Percentiles rank a stretch among this genome's conserved stretches.
These are phyloP conservation scores for Habroteleia sp. DNA, from an alignment of 2,888 invertebrate genomes.

Conservation along the genomic window DNA sequence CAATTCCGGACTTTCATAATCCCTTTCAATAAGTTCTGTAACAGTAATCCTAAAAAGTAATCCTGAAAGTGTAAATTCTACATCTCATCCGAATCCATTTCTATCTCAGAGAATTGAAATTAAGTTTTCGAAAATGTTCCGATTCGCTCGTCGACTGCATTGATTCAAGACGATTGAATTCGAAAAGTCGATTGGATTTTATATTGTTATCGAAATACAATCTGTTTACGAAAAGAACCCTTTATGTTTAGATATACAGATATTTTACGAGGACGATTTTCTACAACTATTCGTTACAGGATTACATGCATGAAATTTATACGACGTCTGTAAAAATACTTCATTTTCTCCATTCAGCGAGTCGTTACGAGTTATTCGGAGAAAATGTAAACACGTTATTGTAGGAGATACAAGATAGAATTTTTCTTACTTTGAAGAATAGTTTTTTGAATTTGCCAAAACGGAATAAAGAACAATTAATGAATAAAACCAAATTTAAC, in stretches of 20 bases:
- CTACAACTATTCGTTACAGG: conserved; percentile 6
- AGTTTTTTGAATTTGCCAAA: no score
- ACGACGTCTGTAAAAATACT: conserved; percentile 7
- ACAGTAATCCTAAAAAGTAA: conserved; percentile 32
- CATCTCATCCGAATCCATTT: conserved; percentile 10
- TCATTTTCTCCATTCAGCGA: neutral
- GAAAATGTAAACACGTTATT: neutral
- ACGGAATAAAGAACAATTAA: no score
- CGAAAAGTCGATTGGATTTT: conserved; percentile 41
- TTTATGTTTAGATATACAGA: conserved; percentile 18
- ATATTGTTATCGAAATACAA: conserved; percentile 19
- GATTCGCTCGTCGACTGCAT: conserved; percentile 16
- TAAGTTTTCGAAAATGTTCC: conserved; percentile 35
- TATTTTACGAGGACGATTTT: conserved; percentile 25
- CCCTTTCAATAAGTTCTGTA: conserved; percentile 9
- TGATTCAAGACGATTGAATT: conserved; percentile 26
- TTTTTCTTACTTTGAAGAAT: no score
- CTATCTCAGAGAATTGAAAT: conserved; percentile 28
- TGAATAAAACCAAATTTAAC: no score
- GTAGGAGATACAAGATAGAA: no score
- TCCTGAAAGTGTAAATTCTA: conserved; percentile 31
- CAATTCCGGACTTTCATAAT: conserved; percentile 1
- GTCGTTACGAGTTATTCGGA: neutral
- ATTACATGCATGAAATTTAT: conserved; percentile 17
- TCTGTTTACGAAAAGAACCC: conserved; percentile 22